phyloP scores from a whole-genome alignment of 2,113 vertebrate species.

The Vidua macroura region DNA sequence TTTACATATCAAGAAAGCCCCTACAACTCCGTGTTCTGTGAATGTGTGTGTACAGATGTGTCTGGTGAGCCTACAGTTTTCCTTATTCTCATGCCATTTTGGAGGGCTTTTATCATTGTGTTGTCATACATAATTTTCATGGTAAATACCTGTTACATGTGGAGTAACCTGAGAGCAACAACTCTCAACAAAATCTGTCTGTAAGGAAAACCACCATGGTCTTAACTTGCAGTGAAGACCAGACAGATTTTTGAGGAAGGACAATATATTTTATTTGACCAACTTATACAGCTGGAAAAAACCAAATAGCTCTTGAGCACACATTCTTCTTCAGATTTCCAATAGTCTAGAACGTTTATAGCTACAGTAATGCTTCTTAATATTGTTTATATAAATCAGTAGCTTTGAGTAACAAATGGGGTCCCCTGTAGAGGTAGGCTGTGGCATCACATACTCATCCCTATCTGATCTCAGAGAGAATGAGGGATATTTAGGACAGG shows the following conservation, averaged over 20 bases:
- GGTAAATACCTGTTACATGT: neutral
- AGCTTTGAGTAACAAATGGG: neutral
- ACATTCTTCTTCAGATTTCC: neutral
- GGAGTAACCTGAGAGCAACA: neutral
- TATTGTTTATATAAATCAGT: neutral
- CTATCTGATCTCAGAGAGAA: neutral
- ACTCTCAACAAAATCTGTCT: neutral
- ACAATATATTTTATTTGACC: neutral
- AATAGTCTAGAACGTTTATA: fast-evolving
- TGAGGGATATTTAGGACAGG: neutral
- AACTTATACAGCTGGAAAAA: neutral
- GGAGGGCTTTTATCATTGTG: neutral
- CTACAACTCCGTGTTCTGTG: neutral
- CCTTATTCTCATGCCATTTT: neutral
- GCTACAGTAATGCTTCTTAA: neutral
- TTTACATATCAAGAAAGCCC: neutral
- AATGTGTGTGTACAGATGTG: neutral
- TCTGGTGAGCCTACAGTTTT: neutral
- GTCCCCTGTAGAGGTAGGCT: neutral
- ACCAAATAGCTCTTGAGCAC: fast-evolving
- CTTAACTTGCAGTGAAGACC: neutral
- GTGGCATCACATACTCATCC: neutral
- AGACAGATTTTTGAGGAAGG: neutral
- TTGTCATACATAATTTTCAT: neutral
- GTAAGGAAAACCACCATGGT: neutral